Evolutionary conservation across 2,113 vertebrate genomes (phyloP), one percentile per base, ranked within the genome.

Genomic region (Petaurus breviceps): DNA sequence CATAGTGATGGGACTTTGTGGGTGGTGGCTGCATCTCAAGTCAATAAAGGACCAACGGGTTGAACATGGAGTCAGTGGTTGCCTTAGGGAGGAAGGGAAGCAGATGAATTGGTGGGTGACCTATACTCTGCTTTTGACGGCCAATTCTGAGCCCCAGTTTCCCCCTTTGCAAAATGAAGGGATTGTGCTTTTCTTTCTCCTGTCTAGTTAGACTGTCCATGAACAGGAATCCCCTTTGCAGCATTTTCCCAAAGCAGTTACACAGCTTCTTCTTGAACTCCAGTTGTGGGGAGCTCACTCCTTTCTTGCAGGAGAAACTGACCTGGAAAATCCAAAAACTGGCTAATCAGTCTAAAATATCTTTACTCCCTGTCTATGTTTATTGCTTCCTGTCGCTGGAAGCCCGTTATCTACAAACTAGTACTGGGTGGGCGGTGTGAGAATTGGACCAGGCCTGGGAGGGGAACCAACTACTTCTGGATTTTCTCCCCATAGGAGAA

Each of bases 351-450:
- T 95, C 96, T 77, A 96, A 94, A 94, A 43, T 92, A 25, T 97
- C 98, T 96, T 97, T 97, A 97, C 96, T 0, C 92, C 96, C 94
- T 94, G 95, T 94, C 96, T 97, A 95, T 97, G 96, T 97, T 98
- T 97, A 98, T 98, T 98, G 97, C 97, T 98, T 98, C 97, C 97
- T 97, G 97, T 97, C 97, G 97, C 98, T 5, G 49, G 96, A 97
- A 97, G 95, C 97, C 97, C 95, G 97, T 97, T 96, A 84, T 96
- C 97, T 96, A 97, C 96, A 97, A 92, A 97, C 93, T 1, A 0
- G 26, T 95, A 93, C 94, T 94, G 94, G 61, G 93, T 89, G 55
- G 93, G 94, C 22, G 6, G 43, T 19, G 3, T 14, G 90, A 92
- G 94, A 96, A 77, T 50, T 51, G 94, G 97, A 97, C 96, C 96